A percentile compares a stretch with the other conserved stretches of the same genome.
Evolutionary conservation across 1,140 invertebrate genomes (phyloP).

Genomic region (Drosophila auraria): DNA sequence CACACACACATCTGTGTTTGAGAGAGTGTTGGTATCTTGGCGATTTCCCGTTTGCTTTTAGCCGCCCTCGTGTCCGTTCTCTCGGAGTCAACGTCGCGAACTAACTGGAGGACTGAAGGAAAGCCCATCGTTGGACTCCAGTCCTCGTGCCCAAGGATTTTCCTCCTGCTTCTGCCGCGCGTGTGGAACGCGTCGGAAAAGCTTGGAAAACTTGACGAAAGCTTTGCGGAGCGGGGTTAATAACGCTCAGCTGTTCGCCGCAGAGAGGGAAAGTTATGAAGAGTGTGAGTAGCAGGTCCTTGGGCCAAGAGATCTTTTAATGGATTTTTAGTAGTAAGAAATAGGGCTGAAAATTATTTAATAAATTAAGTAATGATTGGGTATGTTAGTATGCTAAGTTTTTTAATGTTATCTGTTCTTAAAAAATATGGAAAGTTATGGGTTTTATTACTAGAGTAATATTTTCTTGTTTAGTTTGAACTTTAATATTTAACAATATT

Average conservation of each 20-base stretch:
- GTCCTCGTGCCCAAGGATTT: constrained; percentile 75
- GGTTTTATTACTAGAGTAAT: too few relatives aligned
- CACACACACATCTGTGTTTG: constrained; percentile 15
- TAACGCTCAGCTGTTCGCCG: constrained; percentile 54
- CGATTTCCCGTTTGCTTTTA: constrained; percentile 26
- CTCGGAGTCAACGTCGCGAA: constrained; percentile 76
- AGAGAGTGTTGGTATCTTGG: constrained; percentile 20
- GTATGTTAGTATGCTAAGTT: too few relatives aligned
- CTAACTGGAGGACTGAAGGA: constrained; percentile 36
- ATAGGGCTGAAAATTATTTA: not conserved
- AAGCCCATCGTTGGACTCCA: constrained; percentile 60
- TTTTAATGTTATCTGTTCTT: too few relatives aligned
- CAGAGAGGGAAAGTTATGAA: constrained; percentile 61
- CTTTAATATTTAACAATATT: too few relatives aligned
- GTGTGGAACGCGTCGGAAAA: constrained; percentile 67
- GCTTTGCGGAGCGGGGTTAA: constrained; percentile 36
- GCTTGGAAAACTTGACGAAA: constrained; percentile 69
- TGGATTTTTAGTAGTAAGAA: too few relatives aligned
- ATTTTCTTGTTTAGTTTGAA: too few relatives aligned
- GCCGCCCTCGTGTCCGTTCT: constrained; percentile 62
- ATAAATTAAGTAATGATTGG: too few relatives aligned
- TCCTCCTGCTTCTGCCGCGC: constrained; percentile 25
- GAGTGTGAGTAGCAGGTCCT: constrained; percentile 10
- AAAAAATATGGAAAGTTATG: too few relatives aligned
- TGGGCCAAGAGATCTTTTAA: not conserved